Evolutionary conservation across 2,113 vertebrate genomes (phyloP).

Genomic region (Callipepla squamata): DNA sequence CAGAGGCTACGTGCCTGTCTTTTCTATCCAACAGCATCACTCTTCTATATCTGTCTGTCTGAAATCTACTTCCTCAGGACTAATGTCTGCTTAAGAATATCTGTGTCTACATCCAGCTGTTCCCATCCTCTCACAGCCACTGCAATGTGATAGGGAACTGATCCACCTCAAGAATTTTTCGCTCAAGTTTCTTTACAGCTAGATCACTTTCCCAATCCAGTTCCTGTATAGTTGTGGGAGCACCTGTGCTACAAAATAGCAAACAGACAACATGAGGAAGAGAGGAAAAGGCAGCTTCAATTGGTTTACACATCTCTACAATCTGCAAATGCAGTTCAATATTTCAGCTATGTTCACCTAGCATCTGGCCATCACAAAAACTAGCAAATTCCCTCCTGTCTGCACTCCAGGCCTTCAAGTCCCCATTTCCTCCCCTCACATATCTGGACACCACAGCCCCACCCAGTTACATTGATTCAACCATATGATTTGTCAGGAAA

Average conservation of each 20-base stretch:
- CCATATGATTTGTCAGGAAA: not conserved
- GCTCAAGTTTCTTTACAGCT: constrained; percentile 32
- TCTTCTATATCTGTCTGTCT: not conserved
- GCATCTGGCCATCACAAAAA: not conserved
- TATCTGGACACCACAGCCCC: not conserved
- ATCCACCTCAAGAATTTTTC: constrained; percentile 44
- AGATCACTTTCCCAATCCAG: not conserved
- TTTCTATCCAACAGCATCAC: not conserved
- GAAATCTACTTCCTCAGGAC: not conserved
- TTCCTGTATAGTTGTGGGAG: not conserved
- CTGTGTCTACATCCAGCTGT: constrained; percentile 33
- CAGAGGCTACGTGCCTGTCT: not conserved
- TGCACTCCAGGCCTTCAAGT: not conserved
- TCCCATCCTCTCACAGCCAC: not conserved
- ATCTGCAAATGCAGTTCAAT: not conserved
- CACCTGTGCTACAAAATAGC: not conserved
- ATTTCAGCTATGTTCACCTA: not conserved
- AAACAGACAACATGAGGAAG: not conserved
- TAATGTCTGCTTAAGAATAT: not conserved
- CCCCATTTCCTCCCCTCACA: not conserved
- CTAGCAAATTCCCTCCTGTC: not conserved
- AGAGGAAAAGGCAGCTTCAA: not conserved
- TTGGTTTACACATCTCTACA: not conserved
- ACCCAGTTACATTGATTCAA: not conserved
- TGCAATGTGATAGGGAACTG: not conserved